Conservation (phyloP, 2,113 vertebrate genomes). For the Progne subis region DNA sequence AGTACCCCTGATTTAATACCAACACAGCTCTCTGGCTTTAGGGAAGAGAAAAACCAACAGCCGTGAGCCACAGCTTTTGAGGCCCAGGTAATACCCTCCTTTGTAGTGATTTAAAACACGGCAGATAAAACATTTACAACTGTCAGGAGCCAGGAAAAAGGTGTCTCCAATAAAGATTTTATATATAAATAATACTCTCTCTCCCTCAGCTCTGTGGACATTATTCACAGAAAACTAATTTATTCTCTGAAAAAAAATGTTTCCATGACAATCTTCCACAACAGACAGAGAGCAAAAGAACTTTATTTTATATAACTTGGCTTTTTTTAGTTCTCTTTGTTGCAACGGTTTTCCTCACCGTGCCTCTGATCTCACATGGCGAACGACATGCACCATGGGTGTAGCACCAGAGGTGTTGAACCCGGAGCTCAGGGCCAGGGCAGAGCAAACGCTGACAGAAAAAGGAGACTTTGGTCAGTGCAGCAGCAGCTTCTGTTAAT, state of each 20-base stretch:
- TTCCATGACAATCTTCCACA: constrained; percentile 68
- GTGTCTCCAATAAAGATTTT: not conserved
- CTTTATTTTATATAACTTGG: constrained; percentile 55
- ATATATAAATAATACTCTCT: not conserved
- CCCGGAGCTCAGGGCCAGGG: not conserved
- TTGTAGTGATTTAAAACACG: constrained; percentile 22
- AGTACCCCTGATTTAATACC: not conserved
- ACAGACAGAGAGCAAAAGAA: constrained; percentile 54
- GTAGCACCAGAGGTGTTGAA: not conserved
- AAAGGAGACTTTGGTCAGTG: not conserved
- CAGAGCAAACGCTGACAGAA: not conserved
- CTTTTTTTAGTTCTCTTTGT: constrained; percentile 64
- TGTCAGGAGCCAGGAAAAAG: not conserved
- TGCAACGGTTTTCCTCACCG: not conserved
- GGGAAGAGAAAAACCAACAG: not conserved
- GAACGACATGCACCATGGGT: not conserved
- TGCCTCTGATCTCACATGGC: not conserved
- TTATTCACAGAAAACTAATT: constrained; percentile 56
- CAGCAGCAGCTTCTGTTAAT: not conserved
- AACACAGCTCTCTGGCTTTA: not conserved
- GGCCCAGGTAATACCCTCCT: not conserved
- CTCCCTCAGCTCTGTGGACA: not conserved
- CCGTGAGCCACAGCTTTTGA: not conserved
- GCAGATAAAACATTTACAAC: constrained; percentile 25
- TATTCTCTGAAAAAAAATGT: constrained; percentile 56